Conservation (phyloP, 2,888 invertebrate genomes). For the Lycia hirtaria region DNA sequence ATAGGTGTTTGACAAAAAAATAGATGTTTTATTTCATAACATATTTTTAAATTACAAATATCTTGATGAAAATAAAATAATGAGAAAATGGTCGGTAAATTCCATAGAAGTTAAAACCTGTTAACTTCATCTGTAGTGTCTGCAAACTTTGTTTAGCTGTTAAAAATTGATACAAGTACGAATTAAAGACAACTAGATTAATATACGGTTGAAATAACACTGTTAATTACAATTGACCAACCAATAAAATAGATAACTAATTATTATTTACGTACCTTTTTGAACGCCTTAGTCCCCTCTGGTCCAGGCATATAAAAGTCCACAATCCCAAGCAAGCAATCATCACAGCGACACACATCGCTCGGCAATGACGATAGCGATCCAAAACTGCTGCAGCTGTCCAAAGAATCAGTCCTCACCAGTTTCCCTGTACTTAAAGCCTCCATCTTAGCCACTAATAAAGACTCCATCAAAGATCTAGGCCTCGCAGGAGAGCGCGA, state of each 20-base stretch:
- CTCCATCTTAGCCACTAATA: slow-evolving; percentile 93
- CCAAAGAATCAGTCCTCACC: slow-evolving; percentile 91
- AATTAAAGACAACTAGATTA: too few species aligned
- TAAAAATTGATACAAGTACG: too few species aligned
- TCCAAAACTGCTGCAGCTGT: slow-evolving; percentile 89
- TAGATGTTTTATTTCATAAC: too few species aligned
- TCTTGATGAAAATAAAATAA: too few species aligned
- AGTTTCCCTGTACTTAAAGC: slow-evolving; percentile 86
- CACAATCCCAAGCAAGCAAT: slow-evolving; percentile 92
- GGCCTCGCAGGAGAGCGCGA: slow-evolving; percentile 86
- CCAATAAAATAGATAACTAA: neutral
- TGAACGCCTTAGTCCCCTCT: slow-evolving; percentile 81
- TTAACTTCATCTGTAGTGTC: too few species aligned
- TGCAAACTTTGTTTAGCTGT: too few species aligned
- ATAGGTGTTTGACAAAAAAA: too few species aligned
- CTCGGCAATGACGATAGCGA: slow-evolving; percentile 89
- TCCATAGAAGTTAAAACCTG: too few species aligned
- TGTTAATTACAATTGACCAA: too few species aligned
- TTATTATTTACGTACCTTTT: slow-evolving; percentile 88
- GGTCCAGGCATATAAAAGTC: slow-evolving; percentile 88
- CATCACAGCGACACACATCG: slow-evolving; percentile 93
- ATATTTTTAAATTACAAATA: too few species aligned
- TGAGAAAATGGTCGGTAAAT: too few species aligned
- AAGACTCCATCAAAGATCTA: slow-evolving; percentile 92
- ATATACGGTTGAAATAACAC: too few species aligned